Base-by-base conservation (phyloP, 2,888 invertebrate genomes). In the Dendrolimus houi region DNA sequence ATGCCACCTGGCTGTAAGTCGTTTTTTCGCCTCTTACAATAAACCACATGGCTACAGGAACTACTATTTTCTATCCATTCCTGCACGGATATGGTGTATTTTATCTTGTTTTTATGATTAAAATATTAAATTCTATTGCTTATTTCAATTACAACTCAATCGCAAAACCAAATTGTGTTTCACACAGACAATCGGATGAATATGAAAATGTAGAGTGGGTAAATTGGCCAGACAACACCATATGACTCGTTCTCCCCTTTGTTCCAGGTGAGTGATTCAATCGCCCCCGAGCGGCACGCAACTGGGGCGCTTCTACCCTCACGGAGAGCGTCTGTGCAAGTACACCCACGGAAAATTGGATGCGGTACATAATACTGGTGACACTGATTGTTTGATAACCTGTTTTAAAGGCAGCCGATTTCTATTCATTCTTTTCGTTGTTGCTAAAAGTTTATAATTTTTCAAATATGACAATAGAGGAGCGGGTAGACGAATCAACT, bases 231-330 rank as follows among this genome's bases (percentile, higher is more conserved):
- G 60, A 58, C 59, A 60, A 62, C 67, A 64, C 67, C 68, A 71
- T 70, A 70, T 72, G 70, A 70, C 69, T 66, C 68, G 68, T 75
- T 74, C 66, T 66, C 69, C 72, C 29, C 71, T 74, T 81, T 82
- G 81, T 83, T 83, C 59, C 83, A 84, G 80, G 84, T 83, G 80
- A 83, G 82, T 75, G 82, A 80, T 67, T 76, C 75, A 70, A 71
- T 70, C 66, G 68, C 63, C 63, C 61, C 64, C 60, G 66, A 63
- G 69, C 59, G 61, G 70, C 72, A 70, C 70, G 72, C 71, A 62
- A 74, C 65, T 65, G 74, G 79, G 71, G 70, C 71, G 66, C 62
- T 65, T 29, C 29, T 64, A 74, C 79, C 75, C 75, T 68, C 69
- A 67, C 68, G 67, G 65, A 57, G 58, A 62, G 60, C 58, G 56